Base-by-base conservation (phyloP, 2,888 invertebrate genomes). In the Yponomeuta cagnagella region DNA sequence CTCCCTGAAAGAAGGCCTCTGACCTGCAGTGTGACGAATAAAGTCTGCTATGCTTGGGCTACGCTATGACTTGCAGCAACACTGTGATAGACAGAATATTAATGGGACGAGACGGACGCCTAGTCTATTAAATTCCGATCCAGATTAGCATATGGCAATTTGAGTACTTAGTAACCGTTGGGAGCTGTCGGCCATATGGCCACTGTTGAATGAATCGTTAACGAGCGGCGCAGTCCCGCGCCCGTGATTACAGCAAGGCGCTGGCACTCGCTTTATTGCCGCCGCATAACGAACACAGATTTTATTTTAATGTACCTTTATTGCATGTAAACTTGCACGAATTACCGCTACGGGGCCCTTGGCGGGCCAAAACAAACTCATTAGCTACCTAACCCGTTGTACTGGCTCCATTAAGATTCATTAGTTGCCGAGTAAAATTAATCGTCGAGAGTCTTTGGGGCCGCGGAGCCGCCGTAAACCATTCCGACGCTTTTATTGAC, bases 191-290 rank as follows among this genome's bases (percentile, higher is more conserved):
- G 43, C 84, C 88, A 89, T 86, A 89, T 89, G 89, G 87, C 83
- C 77, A 75, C 75, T 82, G 81, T 83, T 86, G 87, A 89, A 86
- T 88, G 86, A 85, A 80, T 81, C 83, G 85, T 85, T 88, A 89
- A 88, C 84, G 83, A 83, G 78, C 76, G 43, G 43, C 43, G 43
- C 43, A 43, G 43, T 43, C 75, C 73, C 74, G 73, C 72, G 10
- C 67, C 8, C 67, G 43, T 43, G n/a, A n/a, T 43, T 43, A 43
- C 43, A 12, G 10, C n/a, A 67, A 37, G 31, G 43, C 67, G 37
- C 48, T n/a, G 33, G 37, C 67, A 43, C 67, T 30, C 67, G 30
- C 4, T 58, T 69, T 69, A 69, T 69, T 30, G 58, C 69, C 69
- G 15, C 10, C 31, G 12, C 37, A 58, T 68, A 69, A 58, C 23